These are phyloP conservation scores for Pomacea canaliculata DNA, from an alignment of 2,888 invertebrate species.

Conservation along the genomic window DNA sequence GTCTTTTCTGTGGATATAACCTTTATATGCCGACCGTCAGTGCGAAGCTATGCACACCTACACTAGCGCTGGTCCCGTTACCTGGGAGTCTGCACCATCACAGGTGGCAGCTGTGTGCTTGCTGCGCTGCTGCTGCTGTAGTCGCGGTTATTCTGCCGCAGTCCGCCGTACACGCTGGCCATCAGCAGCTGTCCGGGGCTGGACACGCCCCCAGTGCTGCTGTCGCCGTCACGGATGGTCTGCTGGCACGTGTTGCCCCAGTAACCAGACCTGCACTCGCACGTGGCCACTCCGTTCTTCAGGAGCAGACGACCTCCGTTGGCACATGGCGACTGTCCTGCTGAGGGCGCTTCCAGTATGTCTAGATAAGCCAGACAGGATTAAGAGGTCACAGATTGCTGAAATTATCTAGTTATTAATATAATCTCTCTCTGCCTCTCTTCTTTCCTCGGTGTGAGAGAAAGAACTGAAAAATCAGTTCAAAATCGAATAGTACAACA, in stretches of 20 bases:
- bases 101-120: not conserved
- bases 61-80: not conserved
- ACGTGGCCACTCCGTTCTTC: not conserved
- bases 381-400: too few species aligned
- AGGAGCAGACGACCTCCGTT: constrained; percentile 1
- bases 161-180: not conserved
- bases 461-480: too few species aligned
- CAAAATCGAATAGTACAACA: too few species aligned
- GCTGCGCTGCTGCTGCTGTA: not conserved
- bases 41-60: too few species aligned
- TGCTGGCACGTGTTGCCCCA: not conserved
- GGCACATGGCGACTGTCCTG: not conserved
- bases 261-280: not conserved
- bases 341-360: not conserved
- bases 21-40: too few species aligned
- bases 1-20: too few species aligned
- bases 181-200: constrained; percentile 2
- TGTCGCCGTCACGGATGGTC: not conserved
- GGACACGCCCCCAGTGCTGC: not conserved
- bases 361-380: too few species aligned
- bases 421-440: too few species aligned
- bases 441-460: too few species aligned
- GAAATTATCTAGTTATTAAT: too few species aligned
- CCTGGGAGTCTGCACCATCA: not conserved
- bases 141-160: not conserved